A percentile compares a stretch with the other conserved stretches of the same genome.
phyloP scores from a whole-genome alignment of 2,888 invertebrate species.

The Habroteleia sp. region DNA sequence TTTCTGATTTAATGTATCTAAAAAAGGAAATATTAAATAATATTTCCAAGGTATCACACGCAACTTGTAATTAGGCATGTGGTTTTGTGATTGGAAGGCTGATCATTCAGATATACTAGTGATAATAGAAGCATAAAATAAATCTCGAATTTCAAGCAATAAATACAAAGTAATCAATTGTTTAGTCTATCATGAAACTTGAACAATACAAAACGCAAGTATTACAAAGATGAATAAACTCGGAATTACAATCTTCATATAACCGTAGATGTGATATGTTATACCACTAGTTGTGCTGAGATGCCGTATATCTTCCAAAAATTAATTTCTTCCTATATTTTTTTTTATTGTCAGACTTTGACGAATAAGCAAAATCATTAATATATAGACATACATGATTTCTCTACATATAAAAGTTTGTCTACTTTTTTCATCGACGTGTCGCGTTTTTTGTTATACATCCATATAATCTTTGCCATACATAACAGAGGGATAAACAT shows the following conservation, averaged over 20 bases:
- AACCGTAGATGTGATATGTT: too few relatives aligned
- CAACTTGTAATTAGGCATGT: conserved; percentile 73
- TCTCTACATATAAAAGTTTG: conserved; percentile 27
- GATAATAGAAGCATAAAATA: conserved; percentile 43
- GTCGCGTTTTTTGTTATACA: conserved; percentile 4
- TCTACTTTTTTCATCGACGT: conserved; percentile 26
- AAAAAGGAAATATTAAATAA: too few relatives aligned
- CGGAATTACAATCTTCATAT: too few relatives aligned
- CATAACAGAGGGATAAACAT: conserved; percentile 51
- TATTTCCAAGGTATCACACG: too few relatives aligned
- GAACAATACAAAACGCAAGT: too few relatives aligned
- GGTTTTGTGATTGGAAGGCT: conserved; percentile 74
- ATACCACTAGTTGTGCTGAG: too few relatives aligned
- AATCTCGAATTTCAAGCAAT: conserved; percentile 68
- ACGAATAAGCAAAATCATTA: conserved; percentile 25
- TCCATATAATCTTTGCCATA: conserved; percentile 7
- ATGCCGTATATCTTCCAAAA: too few relatives aligned
- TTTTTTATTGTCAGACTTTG: conserved; percentile 30
- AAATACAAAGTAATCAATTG: conserved; percentile 66
- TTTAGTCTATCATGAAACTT: conserved; percentile 4
- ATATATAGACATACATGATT: conserved; percentile 3
- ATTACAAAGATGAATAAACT: too few relatives aligned
- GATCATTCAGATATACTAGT: conserved; percentile 74
- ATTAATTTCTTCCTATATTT: conserved; percentile 34
- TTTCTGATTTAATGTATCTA: too few relatives aligned